phyloP scores from a whole-genome alignment of 2,888 invertebrate genomes.

The Lymantria dispar region DNA sequence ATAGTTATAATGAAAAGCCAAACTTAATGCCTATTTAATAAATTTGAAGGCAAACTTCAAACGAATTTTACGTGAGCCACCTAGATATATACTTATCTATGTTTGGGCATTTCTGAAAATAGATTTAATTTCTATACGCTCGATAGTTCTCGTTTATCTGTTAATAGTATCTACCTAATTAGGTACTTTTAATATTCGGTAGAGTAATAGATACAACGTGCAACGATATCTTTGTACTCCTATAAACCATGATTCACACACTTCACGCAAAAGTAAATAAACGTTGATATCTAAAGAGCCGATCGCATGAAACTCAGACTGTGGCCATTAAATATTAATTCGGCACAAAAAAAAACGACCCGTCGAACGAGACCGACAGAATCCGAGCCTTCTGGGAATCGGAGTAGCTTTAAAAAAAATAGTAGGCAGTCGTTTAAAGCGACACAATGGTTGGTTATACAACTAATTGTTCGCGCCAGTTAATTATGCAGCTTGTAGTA shows the following conservation, averaged over 20 bases:
- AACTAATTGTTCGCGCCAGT: constrained; percentile 72
- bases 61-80: too few species aligned
- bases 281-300: constrained; percentile 49
- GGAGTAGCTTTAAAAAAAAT: constrained; percentile 48
- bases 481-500: constrained; percentile 65
- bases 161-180: too few species aligned
- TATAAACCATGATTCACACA: constrained; percentile 44
- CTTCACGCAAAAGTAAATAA: constrained; percentile 49
- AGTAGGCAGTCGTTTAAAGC: constrained; percentile 49
- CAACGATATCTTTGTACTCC: constrained; percentile 12
- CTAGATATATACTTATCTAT: too few species aligned
- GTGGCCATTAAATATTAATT: constrained; percentile 69
- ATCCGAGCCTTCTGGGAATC: constrained; percentile 73
- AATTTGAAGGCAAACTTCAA: too few species aligned
- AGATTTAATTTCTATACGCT: too few species aligned
- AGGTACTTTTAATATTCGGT: too few species aligned
- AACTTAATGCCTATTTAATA: too few species aligned
- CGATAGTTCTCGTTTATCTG: too few species aligned
- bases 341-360: constrained; percentile 52
- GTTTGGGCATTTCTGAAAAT: too few species aligned
- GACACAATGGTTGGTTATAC: constrained; percentile 72
- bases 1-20: too few species aligned
- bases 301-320: constrained; percentile 63
- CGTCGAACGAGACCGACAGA: constrained; percentile 43
- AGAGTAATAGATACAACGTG: too few species aligned